Conservation (phyloP, 1,140 invertebrate species). For the Drosophila nigromelanica region DNA sequence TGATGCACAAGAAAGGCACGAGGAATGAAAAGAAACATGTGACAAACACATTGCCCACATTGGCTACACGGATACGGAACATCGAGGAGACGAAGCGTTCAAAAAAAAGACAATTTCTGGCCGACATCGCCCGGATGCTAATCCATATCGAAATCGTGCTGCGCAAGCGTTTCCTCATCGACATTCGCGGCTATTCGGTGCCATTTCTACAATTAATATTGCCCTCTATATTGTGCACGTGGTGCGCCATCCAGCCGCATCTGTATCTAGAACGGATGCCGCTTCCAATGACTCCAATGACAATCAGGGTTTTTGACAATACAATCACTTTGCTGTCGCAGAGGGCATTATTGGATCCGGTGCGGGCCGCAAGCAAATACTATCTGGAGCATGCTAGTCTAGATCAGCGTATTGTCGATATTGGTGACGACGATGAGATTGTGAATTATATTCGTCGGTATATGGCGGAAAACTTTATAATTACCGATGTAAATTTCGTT, state of each 20-base stretch:
- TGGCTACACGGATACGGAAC: conserved; percentile 5
- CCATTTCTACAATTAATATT: conserved; percentile 26
- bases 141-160: conserved; percentile 21
- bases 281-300: background rate
- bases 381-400: background rate
- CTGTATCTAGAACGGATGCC: background rate
- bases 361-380: conserved; percentile 11
- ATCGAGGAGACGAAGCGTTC: conserved; percentile 11
- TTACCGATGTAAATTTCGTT: conserved; percentile 29
- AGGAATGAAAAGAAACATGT: no score
- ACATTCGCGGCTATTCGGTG: conserved; percentile 12
- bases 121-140: background rate
- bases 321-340: conserved; percentile 11
- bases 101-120: background rate
- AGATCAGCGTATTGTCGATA: background rate
- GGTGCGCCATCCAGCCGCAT: conserved; percentile 10
- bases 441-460: conserved; percentile 2
- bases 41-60: background rate
- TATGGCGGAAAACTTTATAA: background rate
- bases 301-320: background rate
- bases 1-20: background rate
- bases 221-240: conserved; percentile 14
- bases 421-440: background rate
- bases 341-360: background rate
- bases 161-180: conserved; percentile 20